Conservation (phyloP, 2,888 invertebrate species). For the Drosophila vallismaia region DNA sequence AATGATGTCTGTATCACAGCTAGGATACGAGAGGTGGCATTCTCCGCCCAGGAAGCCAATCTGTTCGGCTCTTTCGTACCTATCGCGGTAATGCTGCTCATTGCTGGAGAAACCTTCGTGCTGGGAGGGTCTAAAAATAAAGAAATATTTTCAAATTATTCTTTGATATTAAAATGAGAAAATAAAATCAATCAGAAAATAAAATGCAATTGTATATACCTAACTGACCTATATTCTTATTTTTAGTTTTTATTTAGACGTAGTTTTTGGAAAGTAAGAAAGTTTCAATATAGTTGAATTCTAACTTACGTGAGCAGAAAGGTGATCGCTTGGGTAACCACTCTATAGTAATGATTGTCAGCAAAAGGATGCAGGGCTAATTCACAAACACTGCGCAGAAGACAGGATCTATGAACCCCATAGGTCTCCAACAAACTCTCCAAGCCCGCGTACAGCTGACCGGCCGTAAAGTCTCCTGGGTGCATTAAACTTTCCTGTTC, state of each 20-base stretch:
- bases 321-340: slow-evolving; percentile 88
- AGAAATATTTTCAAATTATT: background rate
- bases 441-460: slow-evolving; percentile 75
- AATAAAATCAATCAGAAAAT: too few species aligned
- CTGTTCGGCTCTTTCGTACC: slow-evolving; percentile 79
- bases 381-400: slow-evolving; percentile 88
- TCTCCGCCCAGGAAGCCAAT: slow-evolving; percentile 78
- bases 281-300: too few species aligned
- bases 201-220: background rate
- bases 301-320: slow-evolving; percentile 88
- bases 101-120: slow-evolving; percentile 86
- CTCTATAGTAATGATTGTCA: slow-evolving; percentile 83
- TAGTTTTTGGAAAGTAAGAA: too few species aligned
- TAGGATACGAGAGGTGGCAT: slow-evolving; percentile 78
- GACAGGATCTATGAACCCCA: slow-evolving; percentile 87
- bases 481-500: slow-evolving; percentile 46
- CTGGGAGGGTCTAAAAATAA: slow-evolving; percentile 83
- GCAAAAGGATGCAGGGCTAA: slow-evolving; percentile 87
- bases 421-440: slow-evolving; percentile 80
- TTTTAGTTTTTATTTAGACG: background rate
- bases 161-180: too few species aligned
- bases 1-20: slow-evolving; percentile 76
- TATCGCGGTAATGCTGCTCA: slow-evolving; percentile 82
- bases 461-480: slow-evolving; percentile 79
- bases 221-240: too few species aligned